Evolutionary conservation across 2,113 vertebrate species (phyloP), one percentile per base, ranked within the genome.

Genomic region (Mirza zaza): DNA sequence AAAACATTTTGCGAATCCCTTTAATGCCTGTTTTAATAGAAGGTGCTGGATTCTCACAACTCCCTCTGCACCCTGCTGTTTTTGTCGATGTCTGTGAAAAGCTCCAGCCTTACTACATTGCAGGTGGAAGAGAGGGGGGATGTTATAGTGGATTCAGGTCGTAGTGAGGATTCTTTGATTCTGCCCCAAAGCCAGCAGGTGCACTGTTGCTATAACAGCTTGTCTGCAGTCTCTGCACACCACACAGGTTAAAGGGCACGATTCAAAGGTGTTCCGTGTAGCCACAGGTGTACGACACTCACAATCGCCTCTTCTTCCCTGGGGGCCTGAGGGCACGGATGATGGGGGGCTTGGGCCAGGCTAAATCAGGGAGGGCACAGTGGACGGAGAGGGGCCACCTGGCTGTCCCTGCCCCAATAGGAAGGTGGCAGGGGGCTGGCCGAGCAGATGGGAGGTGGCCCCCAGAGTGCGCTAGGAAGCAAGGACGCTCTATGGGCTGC

Each of bases 1-100:
- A 61, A 65, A 25, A 25, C 84, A 32, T 57, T 42, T 42, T 59
- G n/a, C 27, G 23, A 57, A 5, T 42, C 42, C n/a, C 32, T 13
- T 17, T 25, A 6, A 52, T 6, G 36, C 13, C 68, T 34, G 76
- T n/a, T 32, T 70, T 36, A 20, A 8, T 0, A 10, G 59, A 25
- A 14, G 52, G 13, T 0, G 55, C 13, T 10, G 36, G 52, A 8
- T 20, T 29, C 34, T 34, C 15, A 2, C 0, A 0, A 6, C 61
- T 3, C 7, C 42, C 2, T 50, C 79, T 32, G 11, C 5, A 1
- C 3, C 17, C 36, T 9, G 11, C 13, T 1, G 2, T 34, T 29
- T 48, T 21, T 6, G 1, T 25, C 0, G 4, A 55, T 1, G 0
- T 39, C 4, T 0, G 8, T 10, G n/a, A 18, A 48, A 48, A 65